Evolutionary conservation across 2,888 invertebrate genomes (phyloP).

Genomic region (Laothoe populi): DNA sequence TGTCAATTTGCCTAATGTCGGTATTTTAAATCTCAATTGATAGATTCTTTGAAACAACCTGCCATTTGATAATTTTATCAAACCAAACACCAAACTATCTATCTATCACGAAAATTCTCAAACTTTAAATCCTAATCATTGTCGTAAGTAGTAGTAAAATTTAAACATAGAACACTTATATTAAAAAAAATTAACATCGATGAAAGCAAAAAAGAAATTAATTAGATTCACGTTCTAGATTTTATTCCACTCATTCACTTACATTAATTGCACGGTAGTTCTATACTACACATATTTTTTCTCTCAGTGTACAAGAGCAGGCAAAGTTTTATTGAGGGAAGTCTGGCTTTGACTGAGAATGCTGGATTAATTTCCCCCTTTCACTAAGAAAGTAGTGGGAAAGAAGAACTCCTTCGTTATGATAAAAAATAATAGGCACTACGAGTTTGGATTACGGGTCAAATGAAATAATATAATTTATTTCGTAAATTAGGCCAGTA

Average conservation of each 20-base stretch:
- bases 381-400: conserved; percentile 31
- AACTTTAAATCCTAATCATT: too few species aligned
- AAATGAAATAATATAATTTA: too few species aligned
- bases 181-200: neutral
- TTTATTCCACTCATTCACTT: neutral
- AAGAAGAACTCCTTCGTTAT: conserved; percentile 34
- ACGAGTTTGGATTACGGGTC: too few species aligned
- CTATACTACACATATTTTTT: conserved; percentile 35
- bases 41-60: too few species aligned
- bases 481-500: too few species aligned
- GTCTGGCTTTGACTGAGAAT: conserved; percentile 41
- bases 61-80: too few species aligned
- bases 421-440: conserved; percentile 33
- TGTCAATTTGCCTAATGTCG: too few species aligned
- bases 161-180: neutral
- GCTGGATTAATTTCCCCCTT: conserved; percentile 24
- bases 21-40: too few species aligned
- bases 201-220: conserved; percentile 5
- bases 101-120: too few species aligned
- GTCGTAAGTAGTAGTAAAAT: too few species aligned
- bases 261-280: conserved; percentile 29
- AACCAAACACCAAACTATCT: too few species aligned
- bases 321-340: conserved; percentile 46
- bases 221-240: neutral
- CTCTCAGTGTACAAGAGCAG: conserved; percentile 32